Evolutionary conservation across 2,888 invertebrate species (phyloP), one percentile per base, ranked within the genome.

Genomic region (Byasa hedistus): DNA sequence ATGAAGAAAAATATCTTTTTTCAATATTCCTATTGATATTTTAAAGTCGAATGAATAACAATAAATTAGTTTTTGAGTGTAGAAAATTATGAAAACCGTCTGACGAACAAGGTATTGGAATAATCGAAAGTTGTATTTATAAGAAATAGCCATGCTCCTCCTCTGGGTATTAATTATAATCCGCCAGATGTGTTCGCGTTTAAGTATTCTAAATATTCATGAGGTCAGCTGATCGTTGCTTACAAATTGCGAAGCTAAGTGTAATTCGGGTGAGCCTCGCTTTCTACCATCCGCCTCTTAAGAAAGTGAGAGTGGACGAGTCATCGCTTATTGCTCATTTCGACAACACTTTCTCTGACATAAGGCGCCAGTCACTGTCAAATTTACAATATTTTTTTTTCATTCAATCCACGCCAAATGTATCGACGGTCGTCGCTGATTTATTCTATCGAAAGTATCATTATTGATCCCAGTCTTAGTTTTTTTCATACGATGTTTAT

Each of bases 291-390:
- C 65, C 65, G 62, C 55, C 68, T 65, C 61, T 69, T 63, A 69
- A 64, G 72, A 76, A 76, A 79, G 79, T 77, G 79, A 78, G 79
- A 79, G 79, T 75, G 72, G 70, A 55, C 48, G 54, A 52, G 58
- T 62, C 67, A 60, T 56, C 67, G 60, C 36, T 57, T 61, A 56
- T 22, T 44, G 62, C 65, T 61, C 68, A 68, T 69, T 69, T 69
- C 67, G 69, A 64, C 68, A 69, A 65, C 66, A 69, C 70, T 70
- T 70, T 70, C 70, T 64, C 69, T 61, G 64, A 61, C 66, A 62
- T 58, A 62, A 62, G 61, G 59, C 59, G 56, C 57, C 24, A 57
- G 52, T 56, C 19, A 21, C 56, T 51, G 59, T 67, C 66, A 48
- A 67, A 66, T 66, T 66, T 24, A 39, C 39, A 15, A 19, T 39